These are phyloP conservation scores for Neostethus bicornis DNA, from an alignment of 2,797 vertebrate species.

Conservation along the genomic window DNA sequence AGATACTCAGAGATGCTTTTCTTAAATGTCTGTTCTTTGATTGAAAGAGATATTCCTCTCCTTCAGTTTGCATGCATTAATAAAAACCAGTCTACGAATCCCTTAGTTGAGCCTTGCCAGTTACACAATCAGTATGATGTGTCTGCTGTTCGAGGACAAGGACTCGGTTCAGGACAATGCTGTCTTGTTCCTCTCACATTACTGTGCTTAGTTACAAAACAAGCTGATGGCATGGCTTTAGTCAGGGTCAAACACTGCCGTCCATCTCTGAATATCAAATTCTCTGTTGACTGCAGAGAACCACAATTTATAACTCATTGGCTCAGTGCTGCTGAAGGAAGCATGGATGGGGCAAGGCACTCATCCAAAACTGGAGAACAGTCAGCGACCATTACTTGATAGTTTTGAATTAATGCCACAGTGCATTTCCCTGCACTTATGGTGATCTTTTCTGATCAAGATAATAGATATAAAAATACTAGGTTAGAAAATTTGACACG, in stretches of 20 bases:
- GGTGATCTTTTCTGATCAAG: constrained; percentile 1
- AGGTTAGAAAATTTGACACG: constrained; percentile 15
- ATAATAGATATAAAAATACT: not conserved
- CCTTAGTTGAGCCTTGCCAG: constrained; percentile 36
- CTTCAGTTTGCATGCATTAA: not conserved
- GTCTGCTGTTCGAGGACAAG: constrained; percentile 65
- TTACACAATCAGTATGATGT: constrained; percentile 38
- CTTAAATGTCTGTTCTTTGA: constrained; percentile 6
- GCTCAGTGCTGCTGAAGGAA: constrained; percentile 20
- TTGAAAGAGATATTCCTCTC: not conserved
- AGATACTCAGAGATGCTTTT: not conserved
- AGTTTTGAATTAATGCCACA: constrained; percentile 14
- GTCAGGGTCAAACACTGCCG: constrained; percentile 65
- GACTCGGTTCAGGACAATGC: constrained; percentile 71
- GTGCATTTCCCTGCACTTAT: constrained; percentile 1
- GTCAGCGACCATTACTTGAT: constrained; percentile 17
- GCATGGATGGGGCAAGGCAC: constrained; percentile 9
- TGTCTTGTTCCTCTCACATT: constrained; percentile 73
- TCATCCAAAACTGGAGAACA: constrained; percentile 18
- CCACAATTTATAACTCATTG: constrained; percentile 45
- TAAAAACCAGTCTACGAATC: constrained; percentile 6
- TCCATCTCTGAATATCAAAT: constrained; percentile 64
- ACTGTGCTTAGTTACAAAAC: constrained; percentile 71
- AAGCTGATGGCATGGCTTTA: constrained; percentile 74
- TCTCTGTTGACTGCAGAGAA: constrained; percentile 63